phyloP scores from a whole-genome alignment of 1,140 invertebrate species.

The Drosophila navojoa region DNA sequence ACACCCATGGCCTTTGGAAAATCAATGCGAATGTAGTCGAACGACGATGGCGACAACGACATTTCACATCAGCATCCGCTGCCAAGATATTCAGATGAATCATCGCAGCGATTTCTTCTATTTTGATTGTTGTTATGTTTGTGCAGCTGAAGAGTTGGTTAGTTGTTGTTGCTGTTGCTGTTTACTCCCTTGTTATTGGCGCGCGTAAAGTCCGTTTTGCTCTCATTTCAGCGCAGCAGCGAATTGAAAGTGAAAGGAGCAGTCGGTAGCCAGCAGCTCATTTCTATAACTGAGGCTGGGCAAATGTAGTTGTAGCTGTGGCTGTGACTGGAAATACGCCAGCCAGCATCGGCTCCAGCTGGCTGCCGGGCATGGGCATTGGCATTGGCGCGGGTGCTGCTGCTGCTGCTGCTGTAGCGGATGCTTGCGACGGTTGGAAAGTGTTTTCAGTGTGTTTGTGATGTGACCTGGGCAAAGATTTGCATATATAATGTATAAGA shows the following conservation, averaged over 20 bases:
- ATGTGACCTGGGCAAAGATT: conserved; percentile 64
- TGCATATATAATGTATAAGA: conserved; percentile 55
- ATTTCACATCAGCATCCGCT: conserved; percentile 39
- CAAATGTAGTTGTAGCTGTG: conserved; percentile 22
- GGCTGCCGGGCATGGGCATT: conserved; percentile 48
- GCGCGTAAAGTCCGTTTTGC: conserved; percentile 71
- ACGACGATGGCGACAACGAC: conserved; percentile 33
- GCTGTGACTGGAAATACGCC: conserved; percentile 16
- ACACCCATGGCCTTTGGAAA: conserved; percentile 68
- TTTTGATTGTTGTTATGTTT: conserved; percentile 40
- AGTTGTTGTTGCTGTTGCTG: conserved; percentile 11
- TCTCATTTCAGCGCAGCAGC: conserved; percentile 66
- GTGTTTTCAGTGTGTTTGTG: conserved; percentile 47
- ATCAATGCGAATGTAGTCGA: conserved; percentile 43
- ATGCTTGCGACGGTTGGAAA: conserved; percentile 77
- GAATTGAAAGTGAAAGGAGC: conserved; percentile 80
- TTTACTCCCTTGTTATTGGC: conserved; percentile 45
- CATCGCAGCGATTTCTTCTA: conserved; percentile 69
- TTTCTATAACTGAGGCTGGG: conserved; percentile 59
- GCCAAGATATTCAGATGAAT: conserved; percentile 56
- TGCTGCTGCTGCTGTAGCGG: conserved; percentile 46
- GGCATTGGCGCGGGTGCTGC: conserved; percentile 64
- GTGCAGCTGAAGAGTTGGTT: conserved; percentile 41
- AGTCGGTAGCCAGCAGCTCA: conserved; percentile 43
- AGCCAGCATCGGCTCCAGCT: conserved; percentile 25